A percentile compares a stretch with the other conserved stretches of the same genome.
These are phyloP conservation scores for Passer domesticus DNA, from an alignment of 2,113 vertebrate species.

Conservation along the genomic window DNA sequence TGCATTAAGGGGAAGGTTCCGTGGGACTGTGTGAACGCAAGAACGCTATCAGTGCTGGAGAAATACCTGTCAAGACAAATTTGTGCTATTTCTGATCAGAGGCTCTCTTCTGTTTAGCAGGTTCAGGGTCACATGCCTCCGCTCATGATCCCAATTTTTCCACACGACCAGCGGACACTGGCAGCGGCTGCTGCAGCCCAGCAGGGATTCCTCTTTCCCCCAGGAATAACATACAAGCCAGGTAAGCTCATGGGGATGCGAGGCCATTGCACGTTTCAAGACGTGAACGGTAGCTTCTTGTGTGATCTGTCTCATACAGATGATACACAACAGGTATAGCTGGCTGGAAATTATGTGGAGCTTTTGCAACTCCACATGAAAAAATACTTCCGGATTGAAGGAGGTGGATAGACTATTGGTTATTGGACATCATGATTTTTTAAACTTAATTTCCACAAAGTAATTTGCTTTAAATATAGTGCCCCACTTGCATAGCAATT, in stretches of 20 bases:
- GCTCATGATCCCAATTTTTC: conserved; percentile 99
- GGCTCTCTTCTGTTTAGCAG: conserved; percentile 90
- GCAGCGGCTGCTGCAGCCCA: conserved; percentile 97
- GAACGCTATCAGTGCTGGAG: conserved; percentile 71
- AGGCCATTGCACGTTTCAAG: conserved; percentile 48
- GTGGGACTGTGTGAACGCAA: conserved; percentile 74
- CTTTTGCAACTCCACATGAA: conserved; percentile 17
- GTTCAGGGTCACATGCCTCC: conserved; percentile 99
- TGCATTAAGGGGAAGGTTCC: conserved; percentile 69
- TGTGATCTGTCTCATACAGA: neutral
- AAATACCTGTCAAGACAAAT: conserved; percentile 84
- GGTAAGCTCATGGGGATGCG: conserved; percentile 80
- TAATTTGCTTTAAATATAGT: neutral
- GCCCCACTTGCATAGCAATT: neutral
- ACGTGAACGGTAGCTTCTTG: neutral
- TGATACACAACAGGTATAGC: neutral
- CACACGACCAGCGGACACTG: conserved; percentile 99
- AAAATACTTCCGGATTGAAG: neutral
- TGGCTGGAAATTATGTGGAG: neutral
- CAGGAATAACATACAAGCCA: conserved; percentile 99
- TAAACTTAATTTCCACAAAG: neutral
- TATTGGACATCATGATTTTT: neutral
- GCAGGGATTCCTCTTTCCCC: conserved; percentile 99
- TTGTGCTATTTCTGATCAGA: conserved; percentile 82
- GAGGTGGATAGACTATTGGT: neutral